Conservation (phyloP, 2,888 invertebrate genomes). For the Apamea epomidion region DNA sequence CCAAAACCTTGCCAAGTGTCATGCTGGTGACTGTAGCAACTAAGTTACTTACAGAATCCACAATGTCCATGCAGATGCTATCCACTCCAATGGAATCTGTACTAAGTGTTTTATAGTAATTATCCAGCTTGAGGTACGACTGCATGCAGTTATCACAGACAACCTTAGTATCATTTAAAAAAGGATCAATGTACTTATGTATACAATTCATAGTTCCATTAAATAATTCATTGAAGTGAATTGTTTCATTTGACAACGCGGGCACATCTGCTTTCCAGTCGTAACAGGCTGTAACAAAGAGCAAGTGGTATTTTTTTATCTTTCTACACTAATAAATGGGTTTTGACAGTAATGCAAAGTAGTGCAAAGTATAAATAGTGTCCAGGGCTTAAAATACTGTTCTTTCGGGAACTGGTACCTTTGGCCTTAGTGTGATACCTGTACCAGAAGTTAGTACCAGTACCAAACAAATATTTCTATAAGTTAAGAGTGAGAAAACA, state of each 20-base stretch:
- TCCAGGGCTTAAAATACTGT: not conserved
- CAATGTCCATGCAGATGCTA: constrained; percentile 92
- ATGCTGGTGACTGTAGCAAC: not conserved
- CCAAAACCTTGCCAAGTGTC: not conserved
- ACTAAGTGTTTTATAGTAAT: constrained; percentile 90
- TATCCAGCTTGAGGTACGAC: constrained; percentile 88
- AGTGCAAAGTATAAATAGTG: too few relatives aligned
- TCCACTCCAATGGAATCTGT: constrained; percentile 90
- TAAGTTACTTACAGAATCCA: constrained; percentile 90
- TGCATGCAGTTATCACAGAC: constrained; percentile 90
- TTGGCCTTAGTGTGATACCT: too few relatives aligned
- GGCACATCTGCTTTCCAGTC: constrained; percentile 83
- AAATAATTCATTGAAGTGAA: constrained; percentile 85
- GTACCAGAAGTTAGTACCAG: too few relatives aligned
- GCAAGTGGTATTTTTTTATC: not conserved
- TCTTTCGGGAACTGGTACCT: too few relatives aligned
- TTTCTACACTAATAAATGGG: not conserved
- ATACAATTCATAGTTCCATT: constrained; percentile 87
- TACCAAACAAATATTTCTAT: too few relatives aligned
- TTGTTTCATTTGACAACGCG: constrained; percentile 87
- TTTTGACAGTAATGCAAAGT: too few relatives aligned
- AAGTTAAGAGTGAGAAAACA: too few relatives aligned
- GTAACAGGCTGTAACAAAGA: constrained; percentile 89
- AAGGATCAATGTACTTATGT: constrained; percentile 71
- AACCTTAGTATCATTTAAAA: constrained; percentile 75